Evolutionary conservation across 2,113 vertebrate species (phyloP).

Genomic region (Orientallactaga bullata): DNA sequence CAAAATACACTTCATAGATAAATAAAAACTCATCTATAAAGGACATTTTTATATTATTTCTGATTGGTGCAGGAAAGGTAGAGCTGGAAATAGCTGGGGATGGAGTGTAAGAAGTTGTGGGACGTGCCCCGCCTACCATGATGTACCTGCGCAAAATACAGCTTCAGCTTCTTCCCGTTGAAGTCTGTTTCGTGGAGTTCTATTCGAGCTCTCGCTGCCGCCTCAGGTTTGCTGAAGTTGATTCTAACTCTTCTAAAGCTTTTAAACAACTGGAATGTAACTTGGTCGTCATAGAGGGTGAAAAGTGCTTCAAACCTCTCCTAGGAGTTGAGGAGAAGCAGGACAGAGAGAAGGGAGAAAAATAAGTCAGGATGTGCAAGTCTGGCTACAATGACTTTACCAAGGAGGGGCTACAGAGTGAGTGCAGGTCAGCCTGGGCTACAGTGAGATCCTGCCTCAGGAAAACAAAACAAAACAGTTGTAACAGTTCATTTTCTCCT

Average conservation of each 20-base stretch:
- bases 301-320: conserved; percentile 97
- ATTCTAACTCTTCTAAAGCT: conserved; percentile 97
- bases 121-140: accelerated
- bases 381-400: too few relatives aligned
- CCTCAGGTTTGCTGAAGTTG: conserved; percentile 97
- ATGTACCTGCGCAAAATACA: conserved; percentile 97
- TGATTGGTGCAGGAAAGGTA: neutral
- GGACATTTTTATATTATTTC: neutral
- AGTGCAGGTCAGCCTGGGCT: too few relatives aligned
- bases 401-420: too few relatives aligned
- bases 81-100: accelerated
- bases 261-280: conserved; percentile 96
- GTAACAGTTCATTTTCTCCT: too few relatives aligned
- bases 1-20: neutral
- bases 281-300: conserved; percentile 93
- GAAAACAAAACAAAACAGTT: too few relatives aligned
- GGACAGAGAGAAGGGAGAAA: neutral
- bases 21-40: neutral
- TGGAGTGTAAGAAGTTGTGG: neutral
- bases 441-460: too few relatives aligned
- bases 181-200: conserved; percentile 97
- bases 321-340: conserved; percentile 81
- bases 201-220: conserved; percentile 95
- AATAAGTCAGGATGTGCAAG: too few relatives aligned
- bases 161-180: conserved; percentile 94